Evolutionary conservation across 2,888 invertebrate species (phyloP), one percentile per base, ranked within the genome.

Genomic region (Lochmaea capreae): DNA sequence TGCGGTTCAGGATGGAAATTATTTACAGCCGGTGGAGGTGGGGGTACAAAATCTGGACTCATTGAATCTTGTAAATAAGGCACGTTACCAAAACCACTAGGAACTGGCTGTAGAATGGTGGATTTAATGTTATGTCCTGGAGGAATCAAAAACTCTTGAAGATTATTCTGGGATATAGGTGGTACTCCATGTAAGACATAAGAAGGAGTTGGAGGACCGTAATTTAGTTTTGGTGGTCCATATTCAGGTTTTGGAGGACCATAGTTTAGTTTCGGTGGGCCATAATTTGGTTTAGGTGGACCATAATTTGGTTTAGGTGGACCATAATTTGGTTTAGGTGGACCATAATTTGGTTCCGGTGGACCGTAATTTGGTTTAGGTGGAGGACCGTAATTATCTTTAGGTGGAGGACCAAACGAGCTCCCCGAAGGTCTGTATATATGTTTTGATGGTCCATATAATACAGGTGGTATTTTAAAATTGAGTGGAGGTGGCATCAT

Each of bases 361-460:
- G 80, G 74, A 14, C 75, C 78, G 49, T 79, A 76, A 42, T 66
- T 22, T 46, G 75, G 70, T 42, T 70, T 69, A 2, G 81, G 83
- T 14, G 80, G 82, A 10, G 73, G 70, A 12, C 71, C 71, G 52
- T 76, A 68, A 8, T 42, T 58, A 11, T 69, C 70, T 54, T 74
- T 76, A 39, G 18, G 62, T 12, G 62, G 62, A 42, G 61, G 61
- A 0, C 61, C 33, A 14, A 14, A 61, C 1, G 26, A 33, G 12
- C 22, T 61, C 14, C 14, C 26, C 6, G 61, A 14, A 54, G 77
- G 76, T 9, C 75, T 76, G 61, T 79, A 77, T 26, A 22, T 39
- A 6, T 67, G 33, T 39, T 71, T 67, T 16, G 74, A 68, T 14
- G 66, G 67, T 39, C 70, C 71, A 58, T 75, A 74, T 12, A 69